A percentile compares a stretch with the other conserved stretches of the same genome.
Evolutionary conservation across 2,888 invertebrate species (phyloP).

Genomic region (Drosophila paucipuncta): DNA sequence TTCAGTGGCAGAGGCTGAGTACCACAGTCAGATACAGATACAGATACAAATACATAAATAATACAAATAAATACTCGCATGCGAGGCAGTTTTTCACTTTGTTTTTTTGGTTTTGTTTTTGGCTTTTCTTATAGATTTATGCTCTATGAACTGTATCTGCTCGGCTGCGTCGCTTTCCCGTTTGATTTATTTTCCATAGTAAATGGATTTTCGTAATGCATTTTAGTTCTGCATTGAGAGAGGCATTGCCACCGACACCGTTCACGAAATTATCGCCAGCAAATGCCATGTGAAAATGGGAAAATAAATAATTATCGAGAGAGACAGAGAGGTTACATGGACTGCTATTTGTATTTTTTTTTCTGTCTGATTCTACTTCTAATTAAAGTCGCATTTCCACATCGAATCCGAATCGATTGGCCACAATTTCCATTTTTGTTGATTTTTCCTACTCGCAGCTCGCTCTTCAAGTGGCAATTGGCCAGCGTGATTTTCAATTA

Average conservation of each 20-base stretch:
- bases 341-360: slow-evolving; percentile 28
- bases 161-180: slow-evolving; percentile 57
- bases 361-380: slow-evolving; percentile 48
- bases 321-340: slow-evolving; percentile 56
- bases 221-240: slow-evolving; percentile 75
- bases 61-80: slow-evolving; percentile 58
- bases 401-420: slow-evolving; percentile 67
- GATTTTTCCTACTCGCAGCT: slow-evolving; percentile 55
- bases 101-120: slow-evolving; percentile 11
- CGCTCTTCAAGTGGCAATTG: slow-evolving; percentile 68
- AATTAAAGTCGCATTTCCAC: slow-evolving; percentile 70
- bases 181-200: slow-evolving; percentile 79
- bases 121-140: slow-evolving; percentile 17
- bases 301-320: slow-evolving; percentile 75
- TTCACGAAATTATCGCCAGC: slow-evolving; percentile 64
- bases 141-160: slow-evolving; percentile 24
- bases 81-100: slow-evolving; percentile 48
- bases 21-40: slow-evolving; percentile 13
- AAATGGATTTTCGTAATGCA: slow-evolving; percentile 78
- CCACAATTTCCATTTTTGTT: slow-evolving; percentile 78
- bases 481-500: slow-evolving; percentile 78
- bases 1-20: slow-evolving; percentile 19
- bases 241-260: slow-evolving; percentile 29
- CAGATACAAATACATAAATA: slow-evolving; percentile 71
- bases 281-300: slow-evolving; percentile 65